These are phyloP conservation scores for Drepana arcuata DNA, from an alignment of 1,140 invertebrate genomes.

Conservation along the genomic window DNA sequence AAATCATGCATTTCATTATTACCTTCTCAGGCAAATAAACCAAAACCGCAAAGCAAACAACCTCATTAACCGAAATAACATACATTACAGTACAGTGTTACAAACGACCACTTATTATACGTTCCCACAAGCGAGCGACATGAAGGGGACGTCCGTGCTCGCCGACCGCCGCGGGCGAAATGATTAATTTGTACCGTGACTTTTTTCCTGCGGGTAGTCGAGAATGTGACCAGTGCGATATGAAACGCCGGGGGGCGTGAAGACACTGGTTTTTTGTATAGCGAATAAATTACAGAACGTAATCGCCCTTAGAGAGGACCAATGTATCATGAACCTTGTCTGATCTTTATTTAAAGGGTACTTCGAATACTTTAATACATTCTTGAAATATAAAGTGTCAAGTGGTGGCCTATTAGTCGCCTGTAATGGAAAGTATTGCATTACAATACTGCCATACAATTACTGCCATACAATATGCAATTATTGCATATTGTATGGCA, in stretches of 20 bases:
- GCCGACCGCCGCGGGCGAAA: constrained; percentile 22
- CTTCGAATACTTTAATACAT: too few relatives aligned
- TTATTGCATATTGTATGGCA: too few relatives aligned
- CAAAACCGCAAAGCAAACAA: too few relatives aligned
- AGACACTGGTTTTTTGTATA: constrained; percentile 26
- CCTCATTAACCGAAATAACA: too few relatives aligned
- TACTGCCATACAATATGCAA: too few relatives aligned
- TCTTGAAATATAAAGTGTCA: too few relatives aligned
- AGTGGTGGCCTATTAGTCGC: too few relatives aligned
- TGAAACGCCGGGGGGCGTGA: constrained; percentile 25
- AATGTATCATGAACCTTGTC: not conserved
- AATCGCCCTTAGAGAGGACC: not conserved
- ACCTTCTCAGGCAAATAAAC: too few relatives aligned
- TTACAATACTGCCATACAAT: too few relatives aligned
- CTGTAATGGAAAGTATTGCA: too few relatives aligned
- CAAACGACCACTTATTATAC: constrained; percentile 16
- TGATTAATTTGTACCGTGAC: constrained; percentile 17
- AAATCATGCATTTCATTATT: too few relatives aligned
- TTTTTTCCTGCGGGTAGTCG: constrained; percentile 32
- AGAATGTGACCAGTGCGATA: constrained; percentile 40
- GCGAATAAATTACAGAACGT: constrained; percentile 20
- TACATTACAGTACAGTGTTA: constrained; percentile 16
- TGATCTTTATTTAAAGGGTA: too few relatives aligned
- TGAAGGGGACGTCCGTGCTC: constrained; percentile 30
- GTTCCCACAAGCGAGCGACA: constrained; percentile 24